Conservation (phyloP, 2,888 invertebrate species). For the Asteroscopus sphinx region DNA sequence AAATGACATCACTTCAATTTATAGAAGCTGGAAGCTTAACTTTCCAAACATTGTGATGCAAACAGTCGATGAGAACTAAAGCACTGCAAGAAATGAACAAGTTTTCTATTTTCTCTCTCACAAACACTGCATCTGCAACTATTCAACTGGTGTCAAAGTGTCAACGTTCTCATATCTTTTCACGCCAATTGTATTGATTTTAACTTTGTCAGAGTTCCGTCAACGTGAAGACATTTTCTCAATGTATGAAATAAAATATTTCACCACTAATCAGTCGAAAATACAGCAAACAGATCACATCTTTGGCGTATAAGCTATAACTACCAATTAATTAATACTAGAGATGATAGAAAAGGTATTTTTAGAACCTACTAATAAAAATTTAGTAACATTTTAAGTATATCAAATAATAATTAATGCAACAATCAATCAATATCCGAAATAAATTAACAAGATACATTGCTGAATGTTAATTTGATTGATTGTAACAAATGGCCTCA, state of each 20-base stretch:
- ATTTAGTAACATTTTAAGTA: too few relatives aligned
- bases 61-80: conserved; percentile 53
- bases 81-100: conserved; percentile 33
- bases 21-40: conserved; percentile 32
- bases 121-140: conserved; percentile 10
- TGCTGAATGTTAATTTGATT: conserved; percentile 14
- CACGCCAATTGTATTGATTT: conserved; percentile 20
- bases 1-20: conserved; percentile 28
- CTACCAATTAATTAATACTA: too few relatives aligned
- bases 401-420: conserved; percentile 1
- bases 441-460: conserved; percentile 17
- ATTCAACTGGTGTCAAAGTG: conserved; percentile 28
- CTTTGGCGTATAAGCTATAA: too few relatives aligned
- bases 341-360: too few relatives aligned
- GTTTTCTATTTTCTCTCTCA: conserved; percentile 48
- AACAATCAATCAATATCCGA: conserved; percentile 28
- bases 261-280: too few relatives aligned
- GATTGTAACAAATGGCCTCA: conserved; percentile 8
- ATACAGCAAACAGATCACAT: too few relatives aligned
- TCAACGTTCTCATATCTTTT: conserved; percentile 31
- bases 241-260: neutral
- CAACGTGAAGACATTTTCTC: neutral
- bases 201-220: neutral
- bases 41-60: conserved; percentile 51
- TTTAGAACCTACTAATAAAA: too few relatives aligned